phyloP scores from a whole-genome alignment of 2,113 vertebrate genomes.

The Caracal caracal region DNA sequence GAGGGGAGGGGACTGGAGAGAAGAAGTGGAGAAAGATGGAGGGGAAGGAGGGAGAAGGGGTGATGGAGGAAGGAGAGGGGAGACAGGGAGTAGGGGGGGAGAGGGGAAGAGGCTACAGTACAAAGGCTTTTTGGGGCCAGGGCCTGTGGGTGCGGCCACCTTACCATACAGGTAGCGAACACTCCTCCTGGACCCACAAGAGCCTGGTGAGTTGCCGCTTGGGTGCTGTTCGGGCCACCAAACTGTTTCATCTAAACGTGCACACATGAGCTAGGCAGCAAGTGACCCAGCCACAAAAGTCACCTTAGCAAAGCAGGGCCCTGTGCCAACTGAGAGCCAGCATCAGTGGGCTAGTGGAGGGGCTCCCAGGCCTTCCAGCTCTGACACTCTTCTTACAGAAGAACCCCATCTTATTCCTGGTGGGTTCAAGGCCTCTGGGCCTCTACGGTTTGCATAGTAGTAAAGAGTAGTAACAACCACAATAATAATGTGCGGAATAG shows the following conservation, averaged over 20 bases:
- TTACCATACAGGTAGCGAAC: background rate
- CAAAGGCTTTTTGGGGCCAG: background rate
- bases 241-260: background rate
- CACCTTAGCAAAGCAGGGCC: background rate
- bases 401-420: background rate
- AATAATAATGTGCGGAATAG: background rate
- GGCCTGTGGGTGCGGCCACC: too few species aligned
- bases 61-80: background rate
- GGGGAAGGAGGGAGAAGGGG: background rate
- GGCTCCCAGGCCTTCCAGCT: too few species aligned
- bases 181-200: background rate
- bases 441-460: background rate
- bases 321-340: background rate
- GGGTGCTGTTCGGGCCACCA: accelerated
- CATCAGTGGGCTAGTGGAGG: background rate
- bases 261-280: background rate
- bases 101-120: background rate
- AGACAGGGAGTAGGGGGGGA: background rate
- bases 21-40: background rate
- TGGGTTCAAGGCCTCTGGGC: background rate
- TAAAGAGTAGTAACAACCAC: background rate
- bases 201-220: background rate
- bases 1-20: background rate
- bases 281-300: background rate
- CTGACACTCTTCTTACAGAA: background rate